These are phyloP conservation scores for Catharus bicknelli DNA, from an alignment of 2,113 vertebrate species.

Conservation along the genomic window DNA sequence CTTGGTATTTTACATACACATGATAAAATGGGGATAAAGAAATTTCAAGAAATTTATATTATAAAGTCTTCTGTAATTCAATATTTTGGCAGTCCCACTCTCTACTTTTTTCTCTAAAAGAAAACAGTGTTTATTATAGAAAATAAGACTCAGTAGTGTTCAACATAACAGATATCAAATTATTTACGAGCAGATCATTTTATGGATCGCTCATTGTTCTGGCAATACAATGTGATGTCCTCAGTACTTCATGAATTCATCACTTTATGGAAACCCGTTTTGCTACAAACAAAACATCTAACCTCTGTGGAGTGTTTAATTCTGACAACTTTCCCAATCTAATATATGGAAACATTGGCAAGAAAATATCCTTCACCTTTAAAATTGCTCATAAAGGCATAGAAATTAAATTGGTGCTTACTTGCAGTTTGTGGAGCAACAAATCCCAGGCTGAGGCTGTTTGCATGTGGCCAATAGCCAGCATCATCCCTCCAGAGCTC, in stretches of 20 bases:
- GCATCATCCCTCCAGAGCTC: background rate
- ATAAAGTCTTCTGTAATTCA: slow-evolving; percentile 55
- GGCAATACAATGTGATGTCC: slow-evolving; percentile 32
- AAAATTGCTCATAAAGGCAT: background rate
- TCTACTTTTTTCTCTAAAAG: slow-evolving; percentile 43
- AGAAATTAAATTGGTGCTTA: background rate
- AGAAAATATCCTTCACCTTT: slow-evolving; percentile 31
- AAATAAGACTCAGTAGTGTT: slow-evolving; percentile 39
- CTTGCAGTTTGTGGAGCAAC: background rate
- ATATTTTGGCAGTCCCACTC: slow-evolving; percentile 52
- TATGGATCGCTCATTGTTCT: slow-evolving; percentile 60
- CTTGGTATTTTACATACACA: slow-evolving; percentile 26
- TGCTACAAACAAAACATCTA: slow-evolving; percentile 31
- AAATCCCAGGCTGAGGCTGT: background rate
- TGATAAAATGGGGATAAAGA: slow-evolving; percentile 11
- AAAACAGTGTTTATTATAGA: slow-evolving; percentile 39
- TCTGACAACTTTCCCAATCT: slow-evolving; percentile 47
- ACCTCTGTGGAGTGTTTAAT: slow-evolving; percentile 51
- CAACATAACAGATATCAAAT: slow-evolving; percentile 13
- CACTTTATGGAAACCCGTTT: slow-evolving; percentile 49
- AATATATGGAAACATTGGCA: background rate
- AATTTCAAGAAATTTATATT: slow-evolving; percentile 49
- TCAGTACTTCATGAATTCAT: slow-evolving; percentile 50
- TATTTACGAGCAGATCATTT: slow-evolving; percentile 58
- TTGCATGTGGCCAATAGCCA: background rate